Evolutionary conservation across 2,113 vertebrate species (phyloP).

Genomic region (Mastomys natalensis): DNA sequence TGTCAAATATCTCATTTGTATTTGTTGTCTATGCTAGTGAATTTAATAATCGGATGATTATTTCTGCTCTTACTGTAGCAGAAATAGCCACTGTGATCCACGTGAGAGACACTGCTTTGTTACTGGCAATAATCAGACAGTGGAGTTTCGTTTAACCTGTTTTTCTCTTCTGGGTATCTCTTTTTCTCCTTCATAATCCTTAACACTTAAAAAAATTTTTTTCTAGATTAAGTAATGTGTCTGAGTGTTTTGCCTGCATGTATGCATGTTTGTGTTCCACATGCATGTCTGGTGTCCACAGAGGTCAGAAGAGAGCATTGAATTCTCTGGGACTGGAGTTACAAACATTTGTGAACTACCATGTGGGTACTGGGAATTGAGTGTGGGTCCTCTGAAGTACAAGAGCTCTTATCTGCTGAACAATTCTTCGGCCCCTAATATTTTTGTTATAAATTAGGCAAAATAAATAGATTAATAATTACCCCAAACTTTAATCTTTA

Average conservation of each 20-base stretch:
- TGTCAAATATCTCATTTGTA: not conserved
- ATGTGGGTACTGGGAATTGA: not conserved
- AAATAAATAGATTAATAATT: conserved; percentile 36
- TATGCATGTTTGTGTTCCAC: not conserved
- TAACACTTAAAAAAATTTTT: not conserved
- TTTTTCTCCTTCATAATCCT: not conserved
- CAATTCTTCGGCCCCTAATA: not conserved
- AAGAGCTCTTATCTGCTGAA: not conserved
- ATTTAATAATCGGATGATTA: not conserved
- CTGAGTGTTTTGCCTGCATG: not conserved
- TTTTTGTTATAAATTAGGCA: conserved; percentile 41
- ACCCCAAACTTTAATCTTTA: not conserved
- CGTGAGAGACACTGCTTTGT: not conserved
- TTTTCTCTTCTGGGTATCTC: conserved; percentile 38
- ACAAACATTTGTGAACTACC: not conserved
- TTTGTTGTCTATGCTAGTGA: conserved; percentile 32
- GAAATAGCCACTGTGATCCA: not conserved
- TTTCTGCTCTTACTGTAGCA: conserved; percentile 35
- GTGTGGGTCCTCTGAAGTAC: not conserved
- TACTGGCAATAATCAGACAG: conserved; percentile 33
- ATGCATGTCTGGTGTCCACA: not conserved
- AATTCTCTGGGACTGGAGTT: not conserved
- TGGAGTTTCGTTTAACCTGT: not conserved
- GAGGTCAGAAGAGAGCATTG: not conserved
- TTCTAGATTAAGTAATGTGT: not conserved